A percentile compares a stretch with the other conserved stretches of the same genome.
phyloP scores from a whole-genome alignment of 2,797 vertebrate genomes.

The Notolabrus celidotus region DNA sequence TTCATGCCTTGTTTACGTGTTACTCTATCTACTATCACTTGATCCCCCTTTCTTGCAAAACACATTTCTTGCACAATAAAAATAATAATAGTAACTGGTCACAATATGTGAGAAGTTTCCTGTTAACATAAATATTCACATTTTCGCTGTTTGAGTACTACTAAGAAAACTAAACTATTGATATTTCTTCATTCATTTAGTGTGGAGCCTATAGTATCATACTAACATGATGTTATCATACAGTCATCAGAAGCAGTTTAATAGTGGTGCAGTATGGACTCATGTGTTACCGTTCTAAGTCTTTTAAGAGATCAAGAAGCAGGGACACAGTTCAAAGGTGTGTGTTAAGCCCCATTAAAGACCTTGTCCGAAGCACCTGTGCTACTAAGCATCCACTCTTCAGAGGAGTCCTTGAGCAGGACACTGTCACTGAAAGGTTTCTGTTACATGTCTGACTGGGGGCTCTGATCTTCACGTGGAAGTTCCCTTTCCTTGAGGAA shows the following conservation, averaged over 20 bases:
- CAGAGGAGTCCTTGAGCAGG: conserved; percentile 14
- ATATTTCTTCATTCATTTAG: too few species aligned
- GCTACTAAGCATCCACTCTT: conserved; percentile 10
- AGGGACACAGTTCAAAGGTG: background rate
- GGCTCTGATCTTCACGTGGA: conserved; percentile 10
- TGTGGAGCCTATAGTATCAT: too few species aligned
- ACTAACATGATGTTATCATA: background rate
- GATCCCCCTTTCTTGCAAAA: too few species aligned
- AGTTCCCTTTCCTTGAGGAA: background rate
- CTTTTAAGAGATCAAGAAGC: conserved; percentile 1
- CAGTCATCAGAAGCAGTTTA: background rate
- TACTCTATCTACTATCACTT: too few species aligned
- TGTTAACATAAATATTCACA: background rate
- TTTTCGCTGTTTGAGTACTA: background rate
- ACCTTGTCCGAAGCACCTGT: conserved; percentile 3
- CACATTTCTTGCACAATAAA: too few species aligned
- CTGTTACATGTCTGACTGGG: conserved; percentile 19
- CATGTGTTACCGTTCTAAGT: background rate
- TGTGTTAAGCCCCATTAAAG: background rate
- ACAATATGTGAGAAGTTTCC: background rate
- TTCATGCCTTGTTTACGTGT: too few species aligned
- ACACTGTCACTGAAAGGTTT: background rate
- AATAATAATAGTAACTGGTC: too few species aligned
- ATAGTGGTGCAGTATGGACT: background rate
- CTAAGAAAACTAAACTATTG: too few species aligned